Percentiles rank a stretch among this genome's conserved stretches.
Conservation (phyloP, 2,113 vertebrate genomes). For the Suncus etruscus region DNA sequence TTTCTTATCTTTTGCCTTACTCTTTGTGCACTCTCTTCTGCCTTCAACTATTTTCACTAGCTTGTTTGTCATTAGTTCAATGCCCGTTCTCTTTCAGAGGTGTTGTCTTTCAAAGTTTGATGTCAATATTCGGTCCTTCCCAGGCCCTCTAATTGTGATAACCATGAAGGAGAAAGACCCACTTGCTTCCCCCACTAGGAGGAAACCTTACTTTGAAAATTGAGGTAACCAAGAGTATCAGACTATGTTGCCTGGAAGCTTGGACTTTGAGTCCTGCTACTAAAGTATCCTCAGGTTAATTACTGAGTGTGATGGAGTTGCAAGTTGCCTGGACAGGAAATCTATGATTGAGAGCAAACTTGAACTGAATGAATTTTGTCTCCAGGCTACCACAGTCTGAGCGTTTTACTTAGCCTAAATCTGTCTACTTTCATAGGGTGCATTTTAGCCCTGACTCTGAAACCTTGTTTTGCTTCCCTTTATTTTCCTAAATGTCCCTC, state of each 20-base stretch:
- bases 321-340: neutral
- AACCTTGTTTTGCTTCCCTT: neutral
- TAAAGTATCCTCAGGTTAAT: neutral
- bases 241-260: neutral
- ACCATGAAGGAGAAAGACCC: neutral
- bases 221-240: too few relatives aligned
- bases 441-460: neutral
- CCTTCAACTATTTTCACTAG: neutral
- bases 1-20: too few relatives aligned
- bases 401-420: rapidly evolving
- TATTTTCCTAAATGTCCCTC: neutral
- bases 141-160: neutral
- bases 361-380: neutral
- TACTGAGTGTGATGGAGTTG: neutral
- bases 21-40: too few relatives aligned
- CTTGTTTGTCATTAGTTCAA: neutral
- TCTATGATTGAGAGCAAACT: neutral
- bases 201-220: neutral
- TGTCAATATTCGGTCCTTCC: neutral
- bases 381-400: neutral
- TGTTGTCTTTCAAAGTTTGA: neutral
- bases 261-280: neutral
- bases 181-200: neutral
- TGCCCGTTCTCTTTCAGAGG: neutral
- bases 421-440: neutral